These are phyloP conservation scores for Acanthurus lineatus DNA, from an alignment of 2,797 vertebrate species.

Conservation along the genomic window DNA sequence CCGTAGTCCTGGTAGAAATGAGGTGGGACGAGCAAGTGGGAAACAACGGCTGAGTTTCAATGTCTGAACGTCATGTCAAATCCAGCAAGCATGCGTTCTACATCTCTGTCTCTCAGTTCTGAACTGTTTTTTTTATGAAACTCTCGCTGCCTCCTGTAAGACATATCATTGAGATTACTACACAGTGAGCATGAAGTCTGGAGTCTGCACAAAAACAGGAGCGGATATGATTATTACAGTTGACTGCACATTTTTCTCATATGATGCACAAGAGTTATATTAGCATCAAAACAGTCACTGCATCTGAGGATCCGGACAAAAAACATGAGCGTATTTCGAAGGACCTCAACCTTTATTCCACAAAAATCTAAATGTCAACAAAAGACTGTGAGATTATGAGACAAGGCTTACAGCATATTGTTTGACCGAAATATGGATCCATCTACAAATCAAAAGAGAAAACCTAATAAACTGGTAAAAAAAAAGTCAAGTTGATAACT, in stretches of 20 bases:
- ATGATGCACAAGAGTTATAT: slow-evolving; percentile 7
- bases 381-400: neutral
- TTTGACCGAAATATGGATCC: neutral
- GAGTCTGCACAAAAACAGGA: neutral
- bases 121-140: too few species aligned
- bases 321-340: neutral
- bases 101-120: too few species aligned
- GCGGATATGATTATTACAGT: neutral
- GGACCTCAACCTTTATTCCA: slow-evolving; percentile 2
- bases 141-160: neutral
- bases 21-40: neutral
- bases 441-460: neutral
- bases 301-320: neutral
- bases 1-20: neutral
- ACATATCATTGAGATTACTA: neutral
- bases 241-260: slow-evolving; percentile 10
- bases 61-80: neutral
- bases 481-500: too few species aligned
- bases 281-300: neutral
- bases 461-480: too few species aligned
- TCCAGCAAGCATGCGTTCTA: neutral
- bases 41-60: neutral
- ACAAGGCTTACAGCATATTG: neutral
- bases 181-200: neutral
- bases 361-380: neutral